Evolutionary conservation across 2,113 vertebrate genomes (phyloP).

Genomic region (Ondatra zibethicus): DNA sequence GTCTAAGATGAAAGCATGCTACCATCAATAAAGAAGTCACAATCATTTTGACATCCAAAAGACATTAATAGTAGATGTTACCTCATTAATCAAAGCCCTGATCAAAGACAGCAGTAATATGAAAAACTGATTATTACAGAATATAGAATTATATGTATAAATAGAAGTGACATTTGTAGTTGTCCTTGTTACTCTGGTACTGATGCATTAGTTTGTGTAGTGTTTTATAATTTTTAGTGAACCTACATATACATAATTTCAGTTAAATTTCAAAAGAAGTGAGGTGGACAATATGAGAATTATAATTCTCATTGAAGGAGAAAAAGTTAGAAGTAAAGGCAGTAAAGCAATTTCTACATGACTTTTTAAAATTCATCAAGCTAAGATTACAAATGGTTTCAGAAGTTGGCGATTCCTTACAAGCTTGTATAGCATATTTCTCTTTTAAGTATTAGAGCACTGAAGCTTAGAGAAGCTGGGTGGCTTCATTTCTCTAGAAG

Average conservation of each 20-base stretch:
- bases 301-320: constrained; percentile 40
- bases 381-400: neutral
- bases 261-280: constrained; percentile 20
- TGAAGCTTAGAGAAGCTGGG: neutral
- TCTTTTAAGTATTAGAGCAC: constrained; percentile 22
- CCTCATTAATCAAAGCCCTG: neutral
- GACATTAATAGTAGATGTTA: constrained; percentile 30
- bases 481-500: neutral
- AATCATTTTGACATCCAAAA: neutral
- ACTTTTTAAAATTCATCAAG: too few species aligned
- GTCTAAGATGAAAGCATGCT: constrained; percentile 54
- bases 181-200: neutral
- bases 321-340: constrained; percentile 43
- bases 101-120: neutral
- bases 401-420: neutral
- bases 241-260: neutral
- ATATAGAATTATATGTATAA: neutral
- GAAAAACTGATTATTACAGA: neutral
- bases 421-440: neutral
- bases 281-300: neutral
- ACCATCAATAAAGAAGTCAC: constrained; percentile 26
- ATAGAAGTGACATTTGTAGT: neutral
- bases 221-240: constrained; percentile 37
- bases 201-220: neutral
- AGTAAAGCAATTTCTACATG: constrained; percentile 7